phyloP scores from a whole-genome alignment of 2,888 invertebrate genomes.

The Rotaria magnacalcarata region DNA sequence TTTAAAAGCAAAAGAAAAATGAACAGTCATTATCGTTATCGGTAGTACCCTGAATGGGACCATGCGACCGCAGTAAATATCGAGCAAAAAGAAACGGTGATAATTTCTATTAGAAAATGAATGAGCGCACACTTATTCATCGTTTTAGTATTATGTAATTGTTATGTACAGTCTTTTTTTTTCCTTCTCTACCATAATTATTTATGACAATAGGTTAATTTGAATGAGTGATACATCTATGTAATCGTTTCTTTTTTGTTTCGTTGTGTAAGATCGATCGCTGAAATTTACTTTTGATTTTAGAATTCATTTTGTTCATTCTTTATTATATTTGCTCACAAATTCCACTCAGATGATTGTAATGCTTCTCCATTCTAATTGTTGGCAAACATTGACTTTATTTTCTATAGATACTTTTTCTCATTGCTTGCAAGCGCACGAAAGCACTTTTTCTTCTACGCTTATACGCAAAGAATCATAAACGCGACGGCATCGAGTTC shows the following conservation, averaged over 20 bases:
- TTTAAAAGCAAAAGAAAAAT: not conserved
- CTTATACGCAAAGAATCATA: not conserved
- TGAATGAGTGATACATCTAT: not conserved
- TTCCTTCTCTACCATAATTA: not conserved
- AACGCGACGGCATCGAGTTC: conserved; percentile 10
- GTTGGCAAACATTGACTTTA: conserved; percentile 7
- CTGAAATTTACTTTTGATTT: conserved; percentile 16
- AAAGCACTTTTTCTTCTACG: not conserved
- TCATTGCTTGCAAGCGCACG: not conserved
- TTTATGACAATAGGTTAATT: conserved; percentile 19
- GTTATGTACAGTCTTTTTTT: not conserved
- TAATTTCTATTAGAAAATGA: conserved; percentile 13
- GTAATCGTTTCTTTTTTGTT: not conserved
- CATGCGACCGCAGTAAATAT: not conserved
- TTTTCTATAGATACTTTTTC: conserved; percentile 14
- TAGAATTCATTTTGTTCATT: not conserved
- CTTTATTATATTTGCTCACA: not conserved
- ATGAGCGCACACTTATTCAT: not conserved
- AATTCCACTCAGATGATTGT: not conserved
- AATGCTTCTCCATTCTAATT: not conserved
- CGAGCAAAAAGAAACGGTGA: not conserved
- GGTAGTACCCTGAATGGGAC: not conserved
- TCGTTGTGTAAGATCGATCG: not conserved
- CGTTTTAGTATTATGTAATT: not conserved
- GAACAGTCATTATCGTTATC: not conserved